phyloP scores from a whole-genome alignment of 2,113 vertebrate species.

The Pagrus major region DNA sequence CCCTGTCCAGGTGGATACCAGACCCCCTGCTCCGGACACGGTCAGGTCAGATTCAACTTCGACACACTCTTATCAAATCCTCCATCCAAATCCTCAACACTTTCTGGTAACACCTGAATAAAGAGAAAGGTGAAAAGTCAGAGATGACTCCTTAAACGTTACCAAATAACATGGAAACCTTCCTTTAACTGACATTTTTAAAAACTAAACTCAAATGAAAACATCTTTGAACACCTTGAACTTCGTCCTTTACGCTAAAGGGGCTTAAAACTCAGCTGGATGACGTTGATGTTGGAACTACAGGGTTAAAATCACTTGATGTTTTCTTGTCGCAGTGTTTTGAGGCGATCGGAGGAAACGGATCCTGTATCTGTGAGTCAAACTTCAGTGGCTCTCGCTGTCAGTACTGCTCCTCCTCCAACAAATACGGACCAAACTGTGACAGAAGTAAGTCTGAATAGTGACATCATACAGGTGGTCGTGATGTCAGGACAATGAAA shows the following conservation, averaged over 20 bases:
- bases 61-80: not conserved
- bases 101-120: not conserved
- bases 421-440: slow-evolving; percentile 88
- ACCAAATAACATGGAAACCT: no score
- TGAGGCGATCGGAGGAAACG: slow-evolving; percentile 85
- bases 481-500: not conserved
- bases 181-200: no score
- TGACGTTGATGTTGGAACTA: no score
- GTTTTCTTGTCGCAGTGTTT: no score
- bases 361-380: slow-evolving; percentile 87
- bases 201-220: no score
- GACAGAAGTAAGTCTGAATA: slow-evolving; percentile 84
- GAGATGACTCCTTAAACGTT: no score
- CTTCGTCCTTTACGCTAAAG: no score
- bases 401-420: slow-evolving; percentile 87
- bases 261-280: no score
- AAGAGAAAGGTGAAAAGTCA: not conserved
- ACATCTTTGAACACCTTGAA: no score
- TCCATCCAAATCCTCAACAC: no score
- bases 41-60: slow-evolving; percentile 84
- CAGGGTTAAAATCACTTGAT: no score
- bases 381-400: slow-evolving; percentile 89
- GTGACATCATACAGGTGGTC: not conserved
- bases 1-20: slow-evolving; percentile 90
- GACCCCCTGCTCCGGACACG: slow-evolving; percentile 89